A percentile compares a stretch with the other conserved stretches of the same genome.
Evolutionary conservation across 2,888 invertebrate genomes (phyloP).

Genomic region (Ypsolopha sequella): DNA sequence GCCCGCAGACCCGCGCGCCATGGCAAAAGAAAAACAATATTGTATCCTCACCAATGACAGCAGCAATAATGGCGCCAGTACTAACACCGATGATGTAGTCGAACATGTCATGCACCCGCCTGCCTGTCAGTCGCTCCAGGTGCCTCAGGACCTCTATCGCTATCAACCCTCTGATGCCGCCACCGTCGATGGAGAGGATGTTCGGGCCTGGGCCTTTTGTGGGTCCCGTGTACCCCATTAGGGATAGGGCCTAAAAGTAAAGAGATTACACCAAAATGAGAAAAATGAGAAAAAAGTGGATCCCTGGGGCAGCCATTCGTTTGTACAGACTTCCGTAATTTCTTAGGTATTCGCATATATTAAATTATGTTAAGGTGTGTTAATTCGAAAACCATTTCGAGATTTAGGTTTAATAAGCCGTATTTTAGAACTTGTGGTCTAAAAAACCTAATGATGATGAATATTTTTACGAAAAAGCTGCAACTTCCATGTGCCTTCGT

Average conservation of each 20-base stretch:
- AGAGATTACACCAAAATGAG: not conserved
- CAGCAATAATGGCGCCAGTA: constrained; percentile 85
- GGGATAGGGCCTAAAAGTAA: constrained; percentile 64
- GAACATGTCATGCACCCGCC: constrained; percentile 81
- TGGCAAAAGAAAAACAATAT: too few species aligned
- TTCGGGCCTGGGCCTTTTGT: constrained; percentile 80
- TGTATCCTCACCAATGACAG: constrained; percentile 72
- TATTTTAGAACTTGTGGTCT: too few species aligned
- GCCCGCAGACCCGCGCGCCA: too few species aligned
- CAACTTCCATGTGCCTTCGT: too few species aligned
- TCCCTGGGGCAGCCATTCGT: not conserved
- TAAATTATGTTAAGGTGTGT: too few species aligned
- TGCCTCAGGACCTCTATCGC: constrained; percentile 86
- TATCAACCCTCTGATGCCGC: constrained; percentile 89
- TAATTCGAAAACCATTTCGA: too few species aligned
- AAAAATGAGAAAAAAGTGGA: too few species aligned
- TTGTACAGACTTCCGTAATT: too few species aligned
- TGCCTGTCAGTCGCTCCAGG: constrained; percentile 79
- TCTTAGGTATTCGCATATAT: too few species aligned
- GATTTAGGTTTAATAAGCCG: too few species aligned
- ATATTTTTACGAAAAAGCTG: too few species aligned
- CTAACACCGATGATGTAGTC: constrained; percentile 90
- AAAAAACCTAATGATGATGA: too few species aligned
- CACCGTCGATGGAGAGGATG: constrained; percentile 90
- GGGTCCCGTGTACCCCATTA: constrained; percentile 79